Evolutionary conservation across 53 echinoderm and acorn worm species (phyloP).

Genomic region (Crossaster papposus): DNA sequence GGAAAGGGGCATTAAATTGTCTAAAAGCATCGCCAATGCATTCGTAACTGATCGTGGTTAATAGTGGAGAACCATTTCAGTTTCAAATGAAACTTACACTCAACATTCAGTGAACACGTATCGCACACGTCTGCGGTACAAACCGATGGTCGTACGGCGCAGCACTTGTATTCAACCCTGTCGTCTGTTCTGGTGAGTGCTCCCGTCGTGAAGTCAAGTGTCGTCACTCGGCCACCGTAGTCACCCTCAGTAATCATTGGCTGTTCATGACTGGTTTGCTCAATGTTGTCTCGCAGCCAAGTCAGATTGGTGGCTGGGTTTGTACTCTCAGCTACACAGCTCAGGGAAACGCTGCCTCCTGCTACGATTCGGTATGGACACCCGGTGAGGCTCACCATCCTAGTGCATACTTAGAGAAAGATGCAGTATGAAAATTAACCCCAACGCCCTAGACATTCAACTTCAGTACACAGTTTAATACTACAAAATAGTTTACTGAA

Average conservation of each 20-base stretch:
- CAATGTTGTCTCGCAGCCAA: not conserved
- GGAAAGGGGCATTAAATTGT: no score
- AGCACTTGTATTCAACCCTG: not conserved
- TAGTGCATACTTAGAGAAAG: not conserved
- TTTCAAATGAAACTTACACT: not conserved
- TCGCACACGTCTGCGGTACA: not conserved
- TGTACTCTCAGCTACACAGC: not conserved
- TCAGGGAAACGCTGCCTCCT: not conserved
- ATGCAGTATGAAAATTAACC: no score
- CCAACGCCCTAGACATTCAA: no score
- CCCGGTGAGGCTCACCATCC: not conserved
- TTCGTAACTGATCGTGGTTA: not conserved
- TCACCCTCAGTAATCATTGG: not conserved
- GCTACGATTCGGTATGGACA: not conserved
- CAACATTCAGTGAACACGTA: conserved; percentile 3
- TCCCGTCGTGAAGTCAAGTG: not conserved
- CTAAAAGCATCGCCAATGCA: no score
- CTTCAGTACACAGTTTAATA: no score
- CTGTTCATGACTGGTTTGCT: not conserved
- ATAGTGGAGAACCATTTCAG: no score
- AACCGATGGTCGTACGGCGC: no score
- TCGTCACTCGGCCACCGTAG: not conserved
- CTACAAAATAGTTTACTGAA: no score
- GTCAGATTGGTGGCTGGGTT: not conserved
- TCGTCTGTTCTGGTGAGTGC: not conserved